phyloP scores from a whole-genome alignment of 2,888 invertebrate genomes.

The Pollenia griseotomentosa region DNA sequence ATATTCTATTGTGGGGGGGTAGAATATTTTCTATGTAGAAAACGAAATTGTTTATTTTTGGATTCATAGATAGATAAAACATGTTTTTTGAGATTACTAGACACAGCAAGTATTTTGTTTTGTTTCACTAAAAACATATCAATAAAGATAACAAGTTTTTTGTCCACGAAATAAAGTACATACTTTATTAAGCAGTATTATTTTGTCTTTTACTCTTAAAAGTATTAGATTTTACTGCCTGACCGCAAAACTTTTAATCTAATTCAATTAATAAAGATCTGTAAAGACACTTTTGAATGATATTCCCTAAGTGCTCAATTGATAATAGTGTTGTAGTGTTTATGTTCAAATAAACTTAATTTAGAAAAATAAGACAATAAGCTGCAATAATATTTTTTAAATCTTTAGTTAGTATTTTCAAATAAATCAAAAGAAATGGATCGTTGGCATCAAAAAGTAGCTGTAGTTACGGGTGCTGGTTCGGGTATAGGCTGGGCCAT shows the following conservation, averaged over 20 bases:
- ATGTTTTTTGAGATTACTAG: too few relatives aligned
- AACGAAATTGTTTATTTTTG: too few relatives aligned
- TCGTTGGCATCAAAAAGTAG: conserved; percentile 57
- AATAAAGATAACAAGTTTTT: too few relatives aligned
- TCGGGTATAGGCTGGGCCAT: conserved; percentile 63
- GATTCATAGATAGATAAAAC: too few relatives aligned
- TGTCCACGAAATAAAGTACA: too few relatives aligned
- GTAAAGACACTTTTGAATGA: background rate
- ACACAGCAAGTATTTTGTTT: too few relatives aligned
- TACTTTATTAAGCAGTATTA: too few relatives aligned
- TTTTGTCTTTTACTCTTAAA: too few relatives aligned
- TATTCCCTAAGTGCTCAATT: background rate
- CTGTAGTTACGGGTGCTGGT: conserved; percentile 60
- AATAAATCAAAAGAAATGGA: conserved; percentile 41
- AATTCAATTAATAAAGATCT: conserved; percentile 11
- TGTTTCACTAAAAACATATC: too few relatives aligned
- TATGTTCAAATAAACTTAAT: background rate
- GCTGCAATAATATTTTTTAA: background rate
- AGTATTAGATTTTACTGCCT: too few relatives aligned
- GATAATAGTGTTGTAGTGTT: background rate
- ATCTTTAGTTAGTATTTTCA: background rate
- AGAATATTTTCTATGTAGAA: too few relatives aligned
- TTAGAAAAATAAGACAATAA: conserved; percentile 19
- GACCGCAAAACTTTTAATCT: conserved; percentile 8
- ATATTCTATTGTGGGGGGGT: too few relatives aligned